Conservation (phyloP, 2,113 vertebrate genomes). For the Petromus typicus region DNA sequence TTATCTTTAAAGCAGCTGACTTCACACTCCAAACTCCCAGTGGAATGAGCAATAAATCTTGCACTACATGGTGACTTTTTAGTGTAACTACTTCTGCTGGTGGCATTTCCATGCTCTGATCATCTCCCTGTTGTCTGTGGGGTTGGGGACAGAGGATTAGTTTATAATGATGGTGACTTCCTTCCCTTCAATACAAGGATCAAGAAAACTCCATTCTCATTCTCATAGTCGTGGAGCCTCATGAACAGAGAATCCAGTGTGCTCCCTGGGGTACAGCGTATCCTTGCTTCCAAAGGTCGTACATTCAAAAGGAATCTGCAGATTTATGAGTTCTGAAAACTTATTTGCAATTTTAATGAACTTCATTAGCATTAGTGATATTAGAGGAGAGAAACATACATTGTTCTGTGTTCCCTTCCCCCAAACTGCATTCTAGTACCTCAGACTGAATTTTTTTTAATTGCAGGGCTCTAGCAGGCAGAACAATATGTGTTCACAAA, state of each 20-base stretch:
- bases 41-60: not conserved
- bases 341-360: slow-evolving; percentile 36
- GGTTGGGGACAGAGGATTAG: not conserved
- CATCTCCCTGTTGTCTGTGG: not conserved
- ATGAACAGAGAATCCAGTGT: not conserved
- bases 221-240: not conserved
- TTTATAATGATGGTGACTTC: not conserved
- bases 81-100: not conserved
- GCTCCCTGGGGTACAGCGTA: not conserved
- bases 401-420: not conserved
- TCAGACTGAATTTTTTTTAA: not conserved
- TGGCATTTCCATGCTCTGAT: not conserved
- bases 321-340: slow-evolving; percentile 51
- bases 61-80: not conserved
- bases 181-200: not conserved
- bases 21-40: not conserved
- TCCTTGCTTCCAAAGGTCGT: not conserved
- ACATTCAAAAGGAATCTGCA: not conserved
- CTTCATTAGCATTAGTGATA: not conserved
- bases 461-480: not conserved
- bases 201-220: not conserved
- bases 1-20: not conserved
- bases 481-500: not conserved
- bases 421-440: not conserved
- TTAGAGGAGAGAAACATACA: not conserved